A percentile compares a stretch with the other conserved stretches of the same genome.
phyloP scores from a whole-genome alignment of 1,140 invertebrate genomes.

The Drosophila gunungcola region DNA sequence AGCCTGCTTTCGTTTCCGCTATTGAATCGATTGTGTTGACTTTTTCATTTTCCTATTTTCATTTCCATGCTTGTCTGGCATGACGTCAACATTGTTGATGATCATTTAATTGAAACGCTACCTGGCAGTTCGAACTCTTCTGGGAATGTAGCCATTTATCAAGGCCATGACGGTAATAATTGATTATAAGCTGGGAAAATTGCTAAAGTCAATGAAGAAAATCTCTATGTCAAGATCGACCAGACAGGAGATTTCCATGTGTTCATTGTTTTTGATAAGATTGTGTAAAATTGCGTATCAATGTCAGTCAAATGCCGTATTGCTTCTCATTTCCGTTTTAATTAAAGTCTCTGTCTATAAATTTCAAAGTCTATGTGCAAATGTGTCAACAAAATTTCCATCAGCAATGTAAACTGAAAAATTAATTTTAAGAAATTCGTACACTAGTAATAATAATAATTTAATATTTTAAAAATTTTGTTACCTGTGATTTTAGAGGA shows the following conservation, averaged over 20 bases:
- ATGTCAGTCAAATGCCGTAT: background rate
- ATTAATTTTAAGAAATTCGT: background rate
- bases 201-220: background rate
- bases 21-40: constrained; percentile 5
- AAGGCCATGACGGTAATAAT: background rate
- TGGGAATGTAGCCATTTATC: background rate
- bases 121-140: constrained; percentile 1
- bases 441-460: background rate
- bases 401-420: background rate
- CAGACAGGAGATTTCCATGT: background rate
- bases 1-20: constrained; percentile 11
- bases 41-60: constrained; percentile 9
- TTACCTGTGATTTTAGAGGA: too few species aligned
- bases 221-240: background rate
- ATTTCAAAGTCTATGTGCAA: background rate
- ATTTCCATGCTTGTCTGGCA: background rate
- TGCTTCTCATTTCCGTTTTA: background rate
- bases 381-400: background rate
- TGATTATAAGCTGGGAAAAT: background rate
- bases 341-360: background rate
- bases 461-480: background rate
- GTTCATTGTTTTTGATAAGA: background rate
- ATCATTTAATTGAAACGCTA: constrained; percentile 10
- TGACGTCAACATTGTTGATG: background rate
- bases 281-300: background rate